phyloP scores from a whole-genome alignment of 1,140 invertebrate genomes.

The Antheraea pernyi region DNA sequence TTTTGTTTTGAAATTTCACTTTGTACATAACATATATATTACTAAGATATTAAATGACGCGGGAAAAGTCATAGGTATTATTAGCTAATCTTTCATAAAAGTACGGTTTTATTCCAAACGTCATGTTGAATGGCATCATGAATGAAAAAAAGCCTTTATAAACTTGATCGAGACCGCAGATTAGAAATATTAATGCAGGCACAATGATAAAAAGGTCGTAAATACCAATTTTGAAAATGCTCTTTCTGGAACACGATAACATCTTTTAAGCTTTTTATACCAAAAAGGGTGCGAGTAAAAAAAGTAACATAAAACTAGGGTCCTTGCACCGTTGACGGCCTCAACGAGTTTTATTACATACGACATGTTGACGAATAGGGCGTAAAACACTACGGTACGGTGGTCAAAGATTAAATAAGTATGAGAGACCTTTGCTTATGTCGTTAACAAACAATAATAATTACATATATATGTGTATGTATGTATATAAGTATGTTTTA shows the following conservation, averaged over 20 bases:
- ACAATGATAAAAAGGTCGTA: conserved; percentile 58
- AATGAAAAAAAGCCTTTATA: conserved; percentile 10
- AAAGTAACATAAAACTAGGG: conserved; percentile 52
- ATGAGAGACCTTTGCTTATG: neutral
- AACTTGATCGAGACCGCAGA: conserved; percentile 18
- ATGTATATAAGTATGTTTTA: no score
- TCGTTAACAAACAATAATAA: no score
- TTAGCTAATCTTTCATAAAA: no score
- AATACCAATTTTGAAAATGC: conserved; percentile 53
- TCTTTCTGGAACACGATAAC: conserved; percentile 53
- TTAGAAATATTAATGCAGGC: conserved; percentile 21
- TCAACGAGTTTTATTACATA: conserved; percentile 62
- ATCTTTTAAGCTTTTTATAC: conserved; percentile 49
- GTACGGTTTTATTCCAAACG: neutral
- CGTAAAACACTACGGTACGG: conserved; percentile 35
- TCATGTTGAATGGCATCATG: conserved; percentile 20
- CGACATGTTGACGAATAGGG: conserved; percentile 58
- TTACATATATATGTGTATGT: no score
- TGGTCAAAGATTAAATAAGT: conserved; percentile 22
- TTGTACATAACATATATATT: no score
- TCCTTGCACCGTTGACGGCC: conserved; percentile 55
- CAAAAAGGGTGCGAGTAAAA: conserved; percentile 53
- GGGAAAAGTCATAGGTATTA: no score
- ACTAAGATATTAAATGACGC: no score
- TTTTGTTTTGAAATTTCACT: no score